These are phyloP conservation scores for Phaenicophaeus curvirostris DNA, from an alignment of 2,797 vertebrate genomes.

Conservation along the genomic window DNA sequence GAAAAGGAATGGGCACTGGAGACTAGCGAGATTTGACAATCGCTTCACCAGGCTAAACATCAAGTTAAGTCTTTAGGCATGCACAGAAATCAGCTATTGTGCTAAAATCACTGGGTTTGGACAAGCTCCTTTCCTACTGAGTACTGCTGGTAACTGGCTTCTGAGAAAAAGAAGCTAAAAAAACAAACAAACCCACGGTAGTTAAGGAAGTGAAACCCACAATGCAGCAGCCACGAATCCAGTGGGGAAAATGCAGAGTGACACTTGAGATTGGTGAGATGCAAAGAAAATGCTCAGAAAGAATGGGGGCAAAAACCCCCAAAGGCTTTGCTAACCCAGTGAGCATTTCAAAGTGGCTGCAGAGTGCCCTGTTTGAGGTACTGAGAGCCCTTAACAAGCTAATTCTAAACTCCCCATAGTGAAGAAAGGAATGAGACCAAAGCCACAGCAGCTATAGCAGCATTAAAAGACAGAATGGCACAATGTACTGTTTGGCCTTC, in stretches of 20 bases:
- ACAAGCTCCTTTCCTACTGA: neutral
- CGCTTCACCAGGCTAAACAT: neutral
- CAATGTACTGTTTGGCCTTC: neutral
- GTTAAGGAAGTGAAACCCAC: neutral
- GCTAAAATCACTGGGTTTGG: neutral
- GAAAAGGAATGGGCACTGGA: neutral
- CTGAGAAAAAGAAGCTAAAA: neutral
- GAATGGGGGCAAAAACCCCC: conserved; percentile 31
- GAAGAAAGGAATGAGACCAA: neutral
- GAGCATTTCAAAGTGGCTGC: neutral
- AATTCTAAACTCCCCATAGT: neutral
- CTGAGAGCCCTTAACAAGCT: conserved; percentile 14
- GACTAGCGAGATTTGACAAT: neutral
- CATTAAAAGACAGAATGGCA: neutral
- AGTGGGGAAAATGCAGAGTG: conserved; percentile 33
- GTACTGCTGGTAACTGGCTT: neutral
- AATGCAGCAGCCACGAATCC: neutral
- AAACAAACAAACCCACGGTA: neutral
- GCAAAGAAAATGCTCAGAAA: conserved; percentile 10
- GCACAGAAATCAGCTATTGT: neutral
- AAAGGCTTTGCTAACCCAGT: conserved; percentile 39
- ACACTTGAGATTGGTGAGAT: neutral
- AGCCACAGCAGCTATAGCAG: neutral
- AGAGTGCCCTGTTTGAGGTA: neutral
- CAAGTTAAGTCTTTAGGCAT: neutral